These are phyloP conservation scores for Argyra leucocephala DNA, from an alignment of 2,888 invertebrate genomes.

Conservation along the genomic window DNA sequence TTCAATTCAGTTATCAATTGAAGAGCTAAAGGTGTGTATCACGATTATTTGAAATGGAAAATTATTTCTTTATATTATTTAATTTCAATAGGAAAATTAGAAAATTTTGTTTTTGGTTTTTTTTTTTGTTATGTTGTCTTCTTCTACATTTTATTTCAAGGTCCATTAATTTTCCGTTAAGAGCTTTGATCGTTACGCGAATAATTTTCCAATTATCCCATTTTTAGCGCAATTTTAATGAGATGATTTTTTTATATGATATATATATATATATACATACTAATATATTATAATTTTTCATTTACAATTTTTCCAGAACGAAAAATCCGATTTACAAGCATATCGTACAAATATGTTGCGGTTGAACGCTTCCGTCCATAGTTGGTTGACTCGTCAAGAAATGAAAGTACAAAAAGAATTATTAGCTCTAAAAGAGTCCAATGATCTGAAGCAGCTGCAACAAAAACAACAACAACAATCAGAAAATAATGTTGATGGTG, in stretches of 20 bases:
- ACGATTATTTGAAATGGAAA: too few species aligned
- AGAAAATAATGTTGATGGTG: slow-evolving; percentile 8
- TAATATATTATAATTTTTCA: slow-evolving; percentile 14
- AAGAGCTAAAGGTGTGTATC: slow-evolving; percentile 39
- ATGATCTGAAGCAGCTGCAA: slow-evolving; percentile 27
- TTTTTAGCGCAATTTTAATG: not conserved
- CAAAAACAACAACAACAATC: not conserved
- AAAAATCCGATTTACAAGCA: slow-evolving; percentile 40
- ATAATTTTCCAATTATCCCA: not conserved
- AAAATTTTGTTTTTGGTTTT: too few species aligned
- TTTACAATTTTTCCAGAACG: slow-evolving; percentile 32
- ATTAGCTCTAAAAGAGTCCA: slow-evolving; percentile 31
- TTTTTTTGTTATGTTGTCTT: not conserved
- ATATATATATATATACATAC: not conserved
- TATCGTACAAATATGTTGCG: slow-evolving; percentile 44
- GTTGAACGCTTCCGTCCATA: slow-evolving; percentile 44
- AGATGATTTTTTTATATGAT: not conserved
- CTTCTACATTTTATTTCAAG: not conserved
- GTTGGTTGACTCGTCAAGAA: slow-evolving; percentile 44
- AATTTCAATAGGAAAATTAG: too few species aligned
- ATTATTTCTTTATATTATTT: too few species aligned
- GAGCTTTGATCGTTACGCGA: not conserved
- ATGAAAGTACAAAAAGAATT: slow-evolving; percentile 36
- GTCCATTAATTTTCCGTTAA: not conserved
- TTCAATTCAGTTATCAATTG: slow-evolving; percentile 41